These are phyloP conservation scores for Sebastiscus tertius DNA, from an alignment of 2,797 vertebrate species.

Conservation along the genomic window DNA sequence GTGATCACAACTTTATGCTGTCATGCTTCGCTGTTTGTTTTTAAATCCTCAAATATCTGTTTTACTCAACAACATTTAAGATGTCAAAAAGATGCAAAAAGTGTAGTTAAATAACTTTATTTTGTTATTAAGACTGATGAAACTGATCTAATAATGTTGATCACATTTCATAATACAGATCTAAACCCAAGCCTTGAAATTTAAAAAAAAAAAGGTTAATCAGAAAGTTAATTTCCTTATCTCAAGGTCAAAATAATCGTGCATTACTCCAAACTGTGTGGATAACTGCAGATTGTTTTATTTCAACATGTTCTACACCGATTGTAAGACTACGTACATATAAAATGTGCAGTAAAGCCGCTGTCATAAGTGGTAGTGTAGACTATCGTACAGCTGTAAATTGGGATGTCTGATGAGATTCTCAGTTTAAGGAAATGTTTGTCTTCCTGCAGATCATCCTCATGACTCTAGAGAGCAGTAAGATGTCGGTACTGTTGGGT, in stretches of 20 bases:
- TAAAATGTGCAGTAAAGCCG: neutral
- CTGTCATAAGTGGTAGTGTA: neutral
- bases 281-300: neutral
- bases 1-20: neutral
- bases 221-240: neutral
- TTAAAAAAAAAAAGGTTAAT: neutral
- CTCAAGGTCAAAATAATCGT: neutral
- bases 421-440: neutral
- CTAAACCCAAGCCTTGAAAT: neutral
- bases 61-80: neutral
- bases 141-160: neutral
- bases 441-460: constrained; percentile 79
- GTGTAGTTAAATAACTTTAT: neutral
- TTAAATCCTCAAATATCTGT: neutral
- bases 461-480: constrained; percentile 82
- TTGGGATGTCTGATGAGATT: no score
- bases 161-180: neutral
- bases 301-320: no score
- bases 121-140: neutral
- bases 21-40: neutral
- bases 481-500: constrained; percentile 82
- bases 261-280: no score
- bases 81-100: neutral
- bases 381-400: neutral
- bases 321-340: neutral